phyloP scores from a whole-genome alignment of 2,797 vertebrate species.

The Florisuga fusca region DNA sequence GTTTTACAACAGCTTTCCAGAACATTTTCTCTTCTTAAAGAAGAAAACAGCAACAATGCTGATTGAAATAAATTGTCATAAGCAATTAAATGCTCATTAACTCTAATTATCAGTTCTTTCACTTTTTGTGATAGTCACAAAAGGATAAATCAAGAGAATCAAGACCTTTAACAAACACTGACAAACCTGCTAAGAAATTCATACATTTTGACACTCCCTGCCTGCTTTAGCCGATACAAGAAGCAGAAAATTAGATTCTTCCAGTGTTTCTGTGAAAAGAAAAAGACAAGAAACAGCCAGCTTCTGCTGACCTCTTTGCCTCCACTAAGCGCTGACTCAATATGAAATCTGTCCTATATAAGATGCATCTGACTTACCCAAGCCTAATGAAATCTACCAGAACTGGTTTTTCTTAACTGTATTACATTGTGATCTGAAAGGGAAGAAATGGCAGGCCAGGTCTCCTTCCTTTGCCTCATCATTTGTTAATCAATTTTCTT shows the following conservation, averaged over 20 bases:
- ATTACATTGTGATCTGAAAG: background rate
- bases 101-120: slow-evolving; percentile 71
- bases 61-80: slow-evolving; percentile 71
- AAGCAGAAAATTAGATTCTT: slow-evolving; percentile 51
- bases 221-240: slow-evolving; percentile 40
- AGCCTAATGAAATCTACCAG: background rate
- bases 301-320: slow-evolving; percentile 58
- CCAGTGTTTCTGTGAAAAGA: slow-evolving; percentile 44
- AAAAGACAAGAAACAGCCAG: slow-evolving; percentile 26
- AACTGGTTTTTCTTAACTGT: background rate
- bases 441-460: background rate
- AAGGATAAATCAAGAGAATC: slow-evolving; percentile 73
- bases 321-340: slow-evolving; percentile 17
- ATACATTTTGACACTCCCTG: slow-evolving; percentile 58
- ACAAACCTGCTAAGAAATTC: slow-evolving; percentile 65
- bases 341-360: slow-evolving; percentile 3
- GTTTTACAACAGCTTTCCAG: slow-evolving; percentile 1
- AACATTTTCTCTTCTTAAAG: slow-evolving; percentile 13
- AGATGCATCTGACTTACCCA: background rate
- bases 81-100: slow-evolving; percentile 77
- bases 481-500: background rate
- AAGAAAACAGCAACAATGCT: slow-evolving; percentile 55
- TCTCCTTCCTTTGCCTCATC: background rate
- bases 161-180: slow-evolving; percentile 51
- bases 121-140: slow-evolving; percentile 63